Percentiles rank a stretch among this genome's conserved stretches.
These are phyloP conservation scores for Chelon labrosus DNA, from an alignment of 2,797 vertebrate species.

Conservation along the genomic window DNA sequence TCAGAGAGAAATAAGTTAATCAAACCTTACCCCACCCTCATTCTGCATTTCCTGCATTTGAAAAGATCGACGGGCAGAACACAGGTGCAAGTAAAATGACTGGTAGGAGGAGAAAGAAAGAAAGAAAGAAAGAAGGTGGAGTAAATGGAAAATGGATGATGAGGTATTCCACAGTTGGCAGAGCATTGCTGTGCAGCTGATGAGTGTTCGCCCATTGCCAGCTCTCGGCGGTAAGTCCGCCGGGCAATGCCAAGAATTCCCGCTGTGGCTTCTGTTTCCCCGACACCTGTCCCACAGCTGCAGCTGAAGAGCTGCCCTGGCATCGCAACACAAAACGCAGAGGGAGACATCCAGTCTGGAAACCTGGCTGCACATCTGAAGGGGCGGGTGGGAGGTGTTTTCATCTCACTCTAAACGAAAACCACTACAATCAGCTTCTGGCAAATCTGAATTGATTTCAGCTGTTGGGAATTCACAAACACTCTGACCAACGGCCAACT, in stretches of 20 bases:
- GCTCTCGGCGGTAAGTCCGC: conserved; percentile 28
- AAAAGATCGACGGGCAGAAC: background rate
- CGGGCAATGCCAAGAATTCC: conserved; percentile 40
- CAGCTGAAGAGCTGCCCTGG: conserved; percentile 43
- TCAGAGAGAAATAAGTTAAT: no score
- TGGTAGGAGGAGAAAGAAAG: conserved; percentile 5
- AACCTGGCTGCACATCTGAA: conserved; percentile 47
- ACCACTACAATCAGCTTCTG: background rate
- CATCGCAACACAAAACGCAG: conserved; percentile 34
- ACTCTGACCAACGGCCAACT: no score
- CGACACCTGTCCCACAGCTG: conserved; percentile 55
- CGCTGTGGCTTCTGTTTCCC: conserved; percentile 31
- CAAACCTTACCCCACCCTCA: no score
- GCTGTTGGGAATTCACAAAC: background rate
- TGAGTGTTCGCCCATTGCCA: conserved; percentile 35
- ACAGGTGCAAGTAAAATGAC: conserved; percentile 4
- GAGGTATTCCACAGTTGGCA: conserved; percentile 50
- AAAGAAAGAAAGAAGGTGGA: background rate
- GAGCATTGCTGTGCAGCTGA: conserved; percentile 38
- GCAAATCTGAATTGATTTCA: background rate
- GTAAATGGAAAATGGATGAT: conserved; percentile 20
- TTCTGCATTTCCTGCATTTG: background rate
- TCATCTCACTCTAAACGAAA: background rate
- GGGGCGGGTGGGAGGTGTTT: background rate
- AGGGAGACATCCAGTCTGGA: conserved; percentile 37